phyloP scores from a whole-genome alignment of 2,797 vertebrate species.

The Discoglossus pictus region DNA sequence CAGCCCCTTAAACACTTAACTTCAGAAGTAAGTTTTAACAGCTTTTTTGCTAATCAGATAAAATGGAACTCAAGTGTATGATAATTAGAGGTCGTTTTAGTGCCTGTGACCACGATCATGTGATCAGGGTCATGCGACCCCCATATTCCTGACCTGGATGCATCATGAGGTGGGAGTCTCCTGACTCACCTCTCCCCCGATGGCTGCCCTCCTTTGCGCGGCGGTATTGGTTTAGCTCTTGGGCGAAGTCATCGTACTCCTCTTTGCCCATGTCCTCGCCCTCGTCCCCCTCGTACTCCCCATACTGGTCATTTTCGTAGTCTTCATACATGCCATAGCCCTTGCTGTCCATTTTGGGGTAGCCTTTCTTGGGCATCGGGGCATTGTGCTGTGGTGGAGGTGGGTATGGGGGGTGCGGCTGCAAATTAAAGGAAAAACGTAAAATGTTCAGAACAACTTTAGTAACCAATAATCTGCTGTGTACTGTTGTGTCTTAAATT shows the following conservation, averaged over 20 bases:
- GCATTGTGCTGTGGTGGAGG: constrained; percentile 53
- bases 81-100: too few relatives aligned
- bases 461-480: too few relatives aligned
- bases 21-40: too few relatives aligned
- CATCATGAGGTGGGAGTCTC: background rate
- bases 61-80: too few relatives aligned
- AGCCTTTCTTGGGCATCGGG: constrained; percentile 76
- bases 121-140: too few relatives aligned
- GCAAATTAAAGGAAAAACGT: background rate
- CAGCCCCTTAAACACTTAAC: too few relatives aligned
- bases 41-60: too few relatives aligned
- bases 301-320: constrained; percentile 87
- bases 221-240: constrained; percentile 91
- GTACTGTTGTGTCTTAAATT: too few relatives aligned
- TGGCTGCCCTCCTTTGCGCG: constrained; percentile 85
- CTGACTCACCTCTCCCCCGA: constrained; percentile 60
- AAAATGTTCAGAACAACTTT: too few relatives aligned
- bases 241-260: constrained; percentile 90
- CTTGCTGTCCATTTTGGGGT: constrained; percentile 89
- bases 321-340: constrained; percentile 83
- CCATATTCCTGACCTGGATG: too few relatives aligned
- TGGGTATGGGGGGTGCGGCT: constrained; percentile 82
- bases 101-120: too few relatives aligned
- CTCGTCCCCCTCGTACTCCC: constrained; percentile 77
- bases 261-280: constrained; percentile 86